Evolutionary conservation across 2,113 vertebrate species (phyloP).

Genomic region (Ancistrus triradiatus): DNA sequence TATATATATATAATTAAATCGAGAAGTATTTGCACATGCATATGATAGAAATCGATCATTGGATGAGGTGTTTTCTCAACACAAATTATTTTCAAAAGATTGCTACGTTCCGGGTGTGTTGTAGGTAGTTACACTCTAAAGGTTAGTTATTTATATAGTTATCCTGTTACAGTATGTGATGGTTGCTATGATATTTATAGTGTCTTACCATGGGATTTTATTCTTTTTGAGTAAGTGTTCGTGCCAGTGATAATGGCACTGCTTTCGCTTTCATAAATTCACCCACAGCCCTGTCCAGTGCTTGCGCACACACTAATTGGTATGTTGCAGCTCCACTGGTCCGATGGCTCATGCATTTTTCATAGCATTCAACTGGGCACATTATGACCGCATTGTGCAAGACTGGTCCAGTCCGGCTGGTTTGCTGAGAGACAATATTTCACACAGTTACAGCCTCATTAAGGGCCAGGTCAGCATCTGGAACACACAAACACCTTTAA

Average conservation of each 20-base stretch:
- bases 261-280: slow-evolving; percentile 67
- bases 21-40: no score
- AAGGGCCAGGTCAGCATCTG: slow-evolving; percentile 36
- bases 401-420: slow-evolving; percentile 46
- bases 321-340: slow-evolving; percentile 58
- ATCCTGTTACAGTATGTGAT: no score
- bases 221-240: slow-evolving; percentile 4
- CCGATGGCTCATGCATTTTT: slow-evolving; percentile 66
- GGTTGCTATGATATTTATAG: slow-evolving; percentile 18
- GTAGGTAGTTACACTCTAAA: no score
- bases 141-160: no score
- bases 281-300: slow-evolving; percentile 55
- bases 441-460: slow-evolving; percentile 58
- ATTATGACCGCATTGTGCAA: slow-evolving; percentile 61
- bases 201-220: slow-evolving; percentile 1
- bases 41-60: no score
- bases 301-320: slow-evolving; percentile 64
- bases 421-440: slow-evolving; percentile 53
- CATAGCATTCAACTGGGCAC: slow-evolving; percentile 62
- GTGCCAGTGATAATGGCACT: slow-evolving; percentile 46
- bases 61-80: no score
- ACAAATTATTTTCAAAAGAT: no score
- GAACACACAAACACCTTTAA: slow-evolving; percentile 15
- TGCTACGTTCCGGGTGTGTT: no score
- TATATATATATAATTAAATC: no score